These are phyloP conservation scores for Autographa pulchrina DNA, from an alignment of 2,888 invertebrate species.

Conservation along the genomic window DNA sequence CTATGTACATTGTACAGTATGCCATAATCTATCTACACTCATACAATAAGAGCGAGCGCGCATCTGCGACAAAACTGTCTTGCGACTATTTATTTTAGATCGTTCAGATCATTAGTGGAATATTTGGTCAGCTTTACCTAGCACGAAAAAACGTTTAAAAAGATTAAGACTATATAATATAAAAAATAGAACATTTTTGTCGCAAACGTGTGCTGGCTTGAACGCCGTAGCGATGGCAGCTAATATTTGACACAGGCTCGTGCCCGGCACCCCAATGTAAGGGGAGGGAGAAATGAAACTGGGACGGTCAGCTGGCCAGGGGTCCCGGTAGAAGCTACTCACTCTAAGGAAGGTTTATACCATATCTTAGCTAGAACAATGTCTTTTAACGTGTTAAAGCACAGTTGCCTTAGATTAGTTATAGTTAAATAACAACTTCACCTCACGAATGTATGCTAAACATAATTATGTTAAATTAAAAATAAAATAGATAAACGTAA, in stretches of 20 bases:
- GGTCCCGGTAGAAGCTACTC: constrained; percentile 38
- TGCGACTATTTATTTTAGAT: constrained; percentile 36
- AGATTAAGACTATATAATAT: constrained; percentile 38
- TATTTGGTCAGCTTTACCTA: constrained; percentile 51
- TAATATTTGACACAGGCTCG: constrained; percentile 45
- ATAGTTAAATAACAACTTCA: background rate
- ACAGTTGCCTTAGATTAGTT: constrained; percentile 1
- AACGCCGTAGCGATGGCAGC: constrained; percentile 56
- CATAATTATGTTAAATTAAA: background rate
- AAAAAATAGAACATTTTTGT: constrained; percentile 37
- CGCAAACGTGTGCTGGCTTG: constrained; percentile 33
- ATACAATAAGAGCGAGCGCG: constrained; percentile 61
- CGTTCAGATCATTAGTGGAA: constrained; percentile 33
- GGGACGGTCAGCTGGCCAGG: constrained; percentile 18
- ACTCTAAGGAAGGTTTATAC: constrained; percentile 31
- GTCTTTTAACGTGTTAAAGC: background rate
- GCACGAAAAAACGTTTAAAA: constrained; percentile 30
- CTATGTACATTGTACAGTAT: constrained; percentile 81
- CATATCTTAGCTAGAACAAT: background rate
- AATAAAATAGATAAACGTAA: background rate
- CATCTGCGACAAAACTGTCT: constrained; percentile 40
- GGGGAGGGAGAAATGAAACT: constrained; percentile 25
- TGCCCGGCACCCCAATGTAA: constrained; percentile 34
- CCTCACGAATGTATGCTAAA: background rate
- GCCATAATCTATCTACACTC: constrained; percentile 83